Evolutionary conservation across 2,113 vertebrate species (phyloP), one percentile per base, ranked within the genome.

Genomic region (Brienomyrus longianalis): DNA sequence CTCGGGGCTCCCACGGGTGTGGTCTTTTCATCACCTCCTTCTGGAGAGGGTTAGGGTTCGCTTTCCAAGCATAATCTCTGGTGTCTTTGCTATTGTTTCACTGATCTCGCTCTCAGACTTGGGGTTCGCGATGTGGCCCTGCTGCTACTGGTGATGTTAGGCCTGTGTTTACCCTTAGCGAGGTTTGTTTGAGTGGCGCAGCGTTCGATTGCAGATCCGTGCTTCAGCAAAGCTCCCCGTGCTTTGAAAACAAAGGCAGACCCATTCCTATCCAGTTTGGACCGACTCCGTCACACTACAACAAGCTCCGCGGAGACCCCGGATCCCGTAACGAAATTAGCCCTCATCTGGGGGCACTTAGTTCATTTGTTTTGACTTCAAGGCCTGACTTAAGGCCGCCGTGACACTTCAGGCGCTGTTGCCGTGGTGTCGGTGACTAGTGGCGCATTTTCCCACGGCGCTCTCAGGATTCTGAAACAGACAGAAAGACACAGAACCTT

Each of bases 401-500:
- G 27, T 85, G 54, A 89, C 45, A n/a, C 89, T 88, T 87, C 43
- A n/a, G 43, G 48, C 35, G 31, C 88, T 56, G 70, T 87, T 54
- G 56, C 70, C 5, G 54, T 83, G 85, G 80, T 77, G 86, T 52
- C 23, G 1, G 45, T 43, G 43, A n/a, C 52, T 31, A 52, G 56
- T 66, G 86, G 45, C 31, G 51, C 89, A 91, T 91, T 93, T 94
- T 95, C 93, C 94, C 94, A 94, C 92, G 92, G 93, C 93, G 90
- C 83, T 50, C n/a, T 3, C 45, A 52, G 43, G 13, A 54, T 52
- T 54, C 80, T 70, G 27, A 62, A 62, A 45, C 56, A 85, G 48
- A 51, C 21, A 45, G 45, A 90, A 35, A 54, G 27, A 84, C 17
- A 4, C 21, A 83, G 93, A 93, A 94, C 31, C 74, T 43, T 80